phyloP scores from a whole-genome alignment of 2,888 invertebrate species.

The Andricus curvator region DNA sequence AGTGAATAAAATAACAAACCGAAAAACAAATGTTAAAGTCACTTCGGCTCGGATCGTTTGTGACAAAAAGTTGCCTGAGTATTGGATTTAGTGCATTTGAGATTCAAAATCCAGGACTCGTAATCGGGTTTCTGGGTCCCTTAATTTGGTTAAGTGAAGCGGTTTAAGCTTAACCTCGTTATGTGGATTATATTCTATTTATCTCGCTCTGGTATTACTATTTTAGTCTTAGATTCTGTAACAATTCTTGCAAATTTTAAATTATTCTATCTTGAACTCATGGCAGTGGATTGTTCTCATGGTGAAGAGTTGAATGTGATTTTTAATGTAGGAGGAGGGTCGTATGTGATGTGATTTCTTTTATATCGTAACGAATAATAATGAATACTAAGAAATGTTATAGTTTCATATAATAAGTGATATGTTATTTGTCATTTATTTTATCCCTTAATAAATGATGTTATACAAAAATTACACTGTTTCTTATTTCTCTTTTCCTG shows the following conservation, averaged over 20 bases:
- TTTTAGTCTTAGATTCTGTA: neutral
- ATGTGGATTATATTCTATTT: slow-evolving; percentile 52
- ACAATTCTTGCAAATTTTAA: neutral
- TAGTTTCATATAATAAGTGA: slow-evolving; percentile 78
- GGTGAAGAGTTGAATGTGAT: slow-evolving; percentile 55
- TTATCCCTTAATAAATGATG: slow-evolving; percentile 78
- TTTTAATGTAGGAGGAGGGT: slow-evolving; percentile 66
- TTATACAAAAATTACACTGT: slow-evolving; percentile 70
- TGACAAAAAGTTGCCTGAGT: slow-evolving; percentile 23
- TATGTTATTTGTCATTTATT: slow-evolving; percentile 79
- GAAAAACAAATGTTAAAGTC: neutral
- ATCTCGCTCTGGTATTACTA: neutral
- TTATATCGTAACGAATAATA: slow-evolving; percentile 76
- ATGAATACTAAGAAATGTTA: slow-evolving; percentile 78
- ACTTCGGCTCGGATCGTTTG: neutral
- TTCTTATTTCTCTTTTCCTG: neutral
- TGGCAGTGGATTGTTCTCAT: slow-evolving; percentile 31
- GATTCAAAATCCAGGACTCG: slow-evolving; percentile 20
- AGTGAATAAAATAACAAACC: slow-evolving; percentile 21
- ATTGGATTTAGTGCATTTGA: neutral
- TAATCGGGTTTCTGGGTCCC: slow-evolving; percentile 44
- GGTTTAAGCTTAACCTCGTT: slow-evolving; percentile 73
- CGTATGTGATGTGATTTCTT: slow-evolving; percentile 78
- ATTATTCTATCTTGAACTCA: slow-evolving; percentile 41
- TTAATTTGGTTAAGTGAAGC: slow-evolving; percentile 74